phyloP scores from a whole-genome alignment of 2,797 vertebrate genomes.

The Peromyscus nudipes region DNA sequence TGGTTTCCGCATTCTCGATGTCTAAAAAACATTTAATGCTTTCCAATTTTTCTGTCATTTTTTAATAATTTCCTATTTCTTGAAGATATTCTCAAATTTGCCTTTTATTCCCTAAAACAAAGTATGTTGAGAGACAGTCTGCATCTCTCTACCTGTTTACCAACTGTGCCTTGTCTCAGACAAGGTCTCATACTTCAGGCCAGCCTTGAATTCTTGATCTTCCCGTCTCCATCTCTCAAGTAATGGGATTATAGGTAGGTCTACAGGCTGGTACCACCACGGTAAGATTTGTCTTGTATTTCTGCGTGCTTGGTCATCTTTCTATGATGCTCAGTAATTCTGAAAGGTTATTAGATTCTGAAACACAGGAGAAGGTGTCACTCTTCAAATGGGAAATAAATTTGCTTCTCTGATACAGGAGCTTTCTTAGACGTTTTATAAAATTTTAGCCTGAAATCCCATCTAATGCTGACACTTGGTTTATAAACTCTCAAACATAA shows the following conservation, averaged over 20 bases:
- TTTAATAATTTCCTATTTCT: conserved; percentile 19
- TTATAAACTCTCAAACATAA: background rate
- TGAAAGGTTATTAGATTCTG: background rate
- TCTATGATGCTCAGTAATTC: background rate
- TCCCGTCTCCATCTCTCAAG: background rate
- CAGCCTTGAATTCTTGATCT: background rate
- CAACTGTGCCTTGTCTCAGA: background rate
- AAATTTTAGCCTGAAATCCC: background rate
- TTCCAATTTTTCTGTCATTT: background rate
- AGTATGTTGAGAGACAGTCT: background rate
- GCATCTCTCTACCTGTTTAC: background rate
- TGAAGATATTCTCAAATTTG: background rate
- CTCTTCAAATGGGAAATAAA: background rate
- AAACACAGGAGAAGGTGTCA: background rate
- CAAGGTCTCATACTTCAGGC: background rate
- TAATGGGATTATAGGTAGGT: background rate
- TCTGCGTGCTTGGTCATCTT: background rate
- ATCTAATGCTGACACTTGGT: background rate
- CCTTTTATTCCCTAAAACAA: background rate
- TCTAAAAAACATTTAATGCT: conserved; percentile 17
- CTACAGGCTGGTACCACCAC: background rate
- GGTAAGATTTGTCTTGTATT: background rate
- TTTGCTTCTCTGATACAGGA: background rate
- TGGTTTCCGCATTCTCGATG: background rate
- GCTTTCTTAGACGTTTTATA: background rate